phyloP scores from a whole-genome alignment of 2,113 vertebrate genomes.

The Campylomormyrus numenius region DNA sequence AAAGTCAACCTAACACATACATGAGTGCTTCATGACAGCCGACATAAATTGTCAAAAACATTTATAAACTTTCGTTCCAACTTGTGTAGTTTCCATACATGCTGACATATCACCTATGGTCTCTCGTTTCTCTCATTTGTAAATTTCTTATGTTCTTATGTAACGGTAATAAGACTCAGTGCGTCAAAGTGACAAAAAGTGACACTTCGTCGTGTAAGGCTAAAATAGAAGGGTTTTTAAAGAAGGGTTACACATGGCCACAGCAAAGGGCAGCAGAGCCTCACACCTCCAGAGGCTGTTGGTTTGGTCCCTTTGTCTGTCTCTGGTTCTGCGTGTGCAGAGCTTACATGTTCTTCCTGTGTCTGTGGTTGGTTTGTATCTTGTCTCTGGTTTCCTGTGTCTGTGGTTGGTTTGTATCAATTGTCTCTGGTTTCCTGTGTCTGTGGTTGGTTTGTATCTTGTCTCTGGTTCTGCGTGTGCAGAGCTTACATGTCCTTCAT shows the following conservation, averaged over 20 bases:
- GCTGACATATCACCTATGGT: background rate
- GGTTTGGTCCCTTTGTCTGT: background rate
- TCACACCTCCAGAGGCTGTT: background rate
- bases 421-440: no score
- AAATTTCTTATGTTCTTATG: no score
- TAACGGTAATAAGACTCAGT: background rate
- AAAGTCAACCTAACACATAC: background rate
- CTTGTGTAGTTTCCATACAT: background rate
- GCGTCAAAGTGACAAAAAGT: background rate
- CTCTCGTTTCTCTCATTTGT: no score
- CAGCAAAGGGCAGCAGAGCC: background rate
- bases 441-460: no score
- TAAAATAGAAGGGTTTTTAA: background rate
- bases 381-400: no score
- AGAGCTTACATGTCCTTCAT: no score
- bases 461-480: no score
- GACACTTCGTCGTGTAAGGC: background rate
- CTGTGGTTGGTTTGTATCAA: no score
- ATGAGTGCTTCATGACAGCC: background rate
- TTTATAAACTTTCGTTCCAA: background rate
- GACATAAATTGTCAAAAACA: background rate
- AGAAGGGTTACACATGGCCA: background rate
- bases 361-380: no score
- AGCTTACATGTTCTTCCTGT: no score
- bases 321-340: no score